Evolutionary conservation across 2,113 vertebrate genomes (phyloP).

Genomic region (Phalacrocorax brasilianus): DNA sequence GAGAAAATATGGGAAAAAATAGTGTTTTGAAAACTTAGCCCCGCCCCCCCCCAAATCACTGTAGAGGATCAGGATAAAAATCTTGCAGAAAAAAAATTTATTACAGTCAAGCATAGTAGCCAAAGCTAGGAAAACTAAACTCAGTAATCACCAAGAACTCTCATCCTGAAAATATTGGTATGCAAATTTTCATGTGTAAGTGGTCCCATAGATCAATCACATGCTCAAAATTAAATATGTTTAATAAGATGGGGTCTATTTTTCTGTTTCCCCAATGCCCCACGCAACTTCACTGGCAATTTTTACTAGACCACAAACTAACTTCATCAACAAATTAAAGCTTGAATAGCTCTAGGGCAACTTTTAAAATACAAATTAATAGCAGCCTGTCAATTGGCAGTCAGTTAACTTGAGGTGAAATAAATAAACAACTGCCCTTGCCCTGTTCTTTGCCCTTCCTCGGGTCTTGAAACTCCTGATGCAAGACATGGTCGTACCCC

Average conservation of each 20-base stretch:
- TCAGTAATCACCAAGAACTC: background rate
- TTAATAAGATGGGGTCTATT: background rate
- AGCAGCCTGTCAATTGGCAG: background rate
- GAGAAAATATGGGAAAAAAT: background rate
- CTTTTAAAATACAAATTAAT: background rate
- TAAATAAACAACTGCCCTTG: background rate
- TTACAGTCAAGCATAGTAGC: background rate
- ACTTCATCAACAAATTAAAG: background rate
- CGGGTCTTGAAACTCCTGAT: accelerated
- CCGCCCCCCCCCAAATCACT: no score
- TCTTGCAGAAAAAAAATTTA: background rate
- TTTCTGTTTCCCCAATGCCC: background rate
- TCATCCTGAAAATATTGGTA: background rate
- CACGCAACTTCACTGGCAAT: background rate
- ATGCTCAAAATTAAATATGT: background rate
- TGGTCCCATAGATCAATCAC: background rate
- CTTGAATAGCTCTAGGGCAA: background rate
- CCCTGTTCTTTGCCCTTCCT: background rate
- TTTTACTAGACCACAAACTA: background rate
- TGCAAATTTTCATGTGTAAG: background rate
- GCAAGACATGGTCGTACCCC: accelerated
- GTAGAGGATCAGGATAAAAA: background rate
- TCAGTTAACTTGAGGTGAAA: background rate
- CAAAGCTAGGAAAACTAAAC: background rate
- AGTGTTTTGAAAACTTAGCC: background rate